Conservation (phyloP, 2,797 vertebrate genomes). For the Phylloscopus collybita region DNA sequence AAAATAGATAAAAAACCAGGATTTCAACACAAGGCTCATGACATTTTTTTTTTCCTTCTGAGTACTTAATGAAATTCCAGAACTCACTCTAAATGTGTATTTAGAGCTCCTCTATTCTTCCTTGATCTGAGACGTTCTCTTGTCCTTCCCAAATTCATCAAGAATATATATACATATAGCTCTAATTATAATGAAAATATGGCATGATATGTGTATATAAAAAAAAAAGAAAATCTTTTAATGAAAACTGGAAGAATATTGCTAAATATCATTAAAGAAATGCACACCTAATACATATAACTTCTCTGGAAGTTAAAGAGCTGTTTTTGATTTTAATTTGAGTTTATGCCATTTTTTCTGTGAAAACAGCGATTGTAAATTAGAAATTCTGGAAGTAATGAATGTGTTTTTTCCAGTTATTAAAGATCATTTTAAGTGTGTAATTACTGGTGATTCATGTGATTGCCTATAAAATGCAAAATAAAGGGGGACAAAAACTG, state of each 20-base stretch:
- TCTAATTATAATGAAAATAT: not conserved
- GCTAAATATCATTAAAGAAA: not conserved
- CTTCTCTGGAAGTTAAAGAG: not conserved
- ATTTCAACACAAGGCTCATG: too few relatives aligned
- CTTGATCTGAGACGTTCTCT: not conserved
- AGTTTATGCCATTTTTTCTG: not conserved
- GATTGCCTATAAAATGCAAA: not conserved
- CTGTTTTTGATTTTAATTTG: not conserved
- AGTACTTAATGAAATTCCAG: too few relatives aligned
- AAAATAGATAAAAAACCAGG: too few relatives aligned
- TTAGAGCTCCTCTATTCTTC: not conserved
- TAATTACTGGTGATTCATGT: not conserved
- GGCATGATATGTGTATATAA: not conserved
- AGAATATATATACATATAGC: not conserved
- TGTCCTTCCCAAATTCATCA: not conserved
- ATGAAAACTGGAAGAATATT: not conserved
- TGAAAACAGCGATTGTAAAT: not conserved
- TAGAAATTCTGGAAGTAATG: not conserved
- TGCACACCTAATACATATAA: not conserved
- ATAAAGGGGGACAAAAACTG: not conserved
- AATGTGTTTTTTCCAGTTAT: not conserved
- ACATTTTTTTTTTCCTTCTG: too few relatives aligned
- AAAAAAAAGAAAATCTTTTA: not conserved
- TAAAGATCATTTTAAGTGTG: not conserved
- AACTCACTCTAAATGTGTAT: not conserved